Evolutionary conservation across 2,888 invertebrate genomes (phyloP).

Genomic region (Dorcus hopei): DNA sequence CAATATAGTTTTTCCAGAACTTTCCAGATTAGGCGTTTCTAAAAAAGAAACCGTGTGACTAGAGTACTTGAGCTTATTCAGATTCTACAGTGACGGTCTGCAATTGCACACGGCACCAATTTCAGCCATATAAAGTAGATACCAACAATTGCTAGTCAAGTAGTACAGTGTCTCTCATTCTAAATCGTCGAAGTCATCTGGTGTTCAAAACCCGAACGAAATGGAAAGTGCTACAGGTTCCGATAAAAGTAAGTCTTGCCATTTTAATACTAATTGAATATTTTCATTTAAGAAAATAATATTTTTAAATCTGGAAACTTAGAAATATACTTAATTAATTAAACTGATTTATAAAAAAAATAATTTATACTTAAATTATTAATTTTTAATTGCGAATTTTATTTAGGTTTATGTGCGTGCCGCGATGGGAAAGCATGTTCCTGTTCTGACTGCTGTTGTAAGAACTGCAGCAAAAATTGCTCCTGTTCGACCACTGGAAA

Average conservation of each 20-base stretch:
- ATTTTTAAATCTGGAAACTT: no score
- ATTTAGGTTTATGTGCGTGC: not conserved
- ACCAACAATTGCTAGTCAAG: not conserved
- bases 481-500: not conserved
- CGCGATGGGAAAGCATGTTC: not conserved
- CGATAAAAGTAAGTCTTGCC: not conserved
- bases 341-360: no score
- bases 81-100: slow-evolving; percentile 11
- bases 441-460: slow-evolving; percentile 1
- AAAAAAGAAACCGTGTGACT: no score
- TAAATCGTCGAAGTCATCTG: slow-evolving; percentile 7
- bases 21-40: no score
- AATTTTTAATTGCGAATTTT: no score
- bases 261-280: not conserved
- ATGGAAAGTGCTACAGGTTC: slow-evolving; percentile 8
- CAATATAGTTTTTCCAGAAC: no score
- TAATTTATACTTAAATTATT: not conserved
- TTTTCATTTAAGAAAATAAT: not conserved
- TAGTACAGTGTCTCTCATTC: not conserved
- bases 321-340: no score
- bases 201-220: not conserved
- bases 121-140: slow-evolving; percentile 9
- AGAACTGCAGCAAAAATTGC: not conserved
- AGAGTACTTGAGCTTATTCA: no score
- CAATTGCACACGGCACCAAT: slow-evolving; percentile 17